Base-by-base conservation (phyloP, 2,797 vertebrate genomes). In the Oophaga sylvatica region DNA sequence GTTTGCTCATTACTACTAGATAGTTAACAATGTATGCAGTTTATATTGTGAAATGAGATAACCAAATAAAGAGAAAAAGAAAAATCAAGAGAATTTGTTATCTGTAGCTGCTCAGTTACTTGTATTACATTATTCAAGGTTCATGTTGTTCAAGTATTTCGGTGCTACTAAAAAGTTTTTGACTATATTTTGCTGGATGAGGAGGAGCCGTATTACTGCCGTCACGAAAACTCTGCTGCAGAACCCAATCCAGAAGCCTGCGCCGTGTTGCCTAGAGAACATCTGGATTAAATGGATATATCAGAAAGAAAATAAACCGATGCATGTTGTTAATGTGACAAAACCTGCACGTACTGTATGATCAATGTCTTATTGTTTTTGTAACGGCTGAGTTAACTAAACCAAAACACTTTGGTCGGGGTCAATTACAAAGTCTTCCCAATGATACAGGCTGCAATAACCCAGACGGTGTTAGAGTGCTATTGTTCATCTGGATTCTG, bases 311-410 rank as follows among this genome's bases (percentile, higher is more conserved):
- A 88, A 89, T 76, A 82, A 82, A 80, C 41, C n/a, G 15, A 48
- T 35, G 73, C 45, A 26, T 77, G 45, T 67, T 85, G 83, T 45
- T 86, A 86, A 89, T 60, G 53, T 85, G 83, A 76, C 68, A 77
- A 84, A 85, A 77, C 77, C 45, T 12, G 35, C 65, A 48, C n/a
- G 31, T n/a, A 53, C 5, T 8, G 75, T 77, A 56, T 82, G 78
- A 89, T 89, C 71, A n/a, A 89, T 82, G 77, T 57, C 68, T n/a
- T 80, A 67, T 71, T 85, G 62, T 83, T 81, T 81, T 84, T 10
- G 81, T 81, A 82, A 85, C 62, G 71, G 83, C 71, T 77, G 83
- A 78, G 68, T 89, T 89, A 82, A 57, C 83, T 86, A 81, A 85
- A 81, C 70, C 83, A 88, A 41, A 85, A 88, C 83, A 85, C 78